Conservation (phyloP, 2,113 vertebrate genomes). For the Vulpes ferrilata region DNA sequence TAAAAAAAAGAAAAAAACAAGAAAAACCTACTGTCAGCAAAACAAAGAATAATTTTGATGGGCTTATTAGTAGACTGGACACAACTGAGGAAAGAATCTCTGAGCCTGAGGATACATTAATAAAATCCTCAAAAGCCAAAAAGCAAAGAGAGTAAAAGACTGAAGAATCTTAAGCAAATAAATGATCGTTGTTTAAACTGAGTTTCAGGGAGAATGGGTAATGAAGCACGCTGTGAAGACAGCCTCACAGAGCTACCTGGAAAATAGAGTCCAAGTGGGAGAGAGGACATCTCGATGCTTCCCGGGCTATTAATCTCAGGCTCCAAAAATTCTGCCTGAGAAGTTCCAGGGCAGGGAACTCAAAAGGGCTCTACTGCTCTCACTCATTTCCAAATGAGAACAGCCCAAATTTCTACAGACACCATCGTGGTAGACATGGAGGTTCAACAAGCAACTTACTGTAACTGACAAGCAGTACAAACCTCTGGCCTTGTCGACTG, state of each 20-base stretch:
- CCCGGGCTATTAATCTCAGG: not conserved
- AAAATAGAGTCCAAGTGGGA: not conserved
- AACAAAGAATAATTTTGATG: not conserved
- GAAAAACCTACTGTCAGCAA: not conserved
- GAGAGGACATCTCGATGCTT: not conserved
- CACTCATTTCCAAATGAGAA: not conserved
- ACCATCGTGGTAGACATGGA: not conserved
- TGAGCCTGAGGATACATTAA: not conserved
- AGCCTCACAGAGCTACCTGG: not conserved
- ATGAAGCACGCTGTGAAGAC: not conserved
- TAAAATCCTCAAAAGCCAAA: not conserved
- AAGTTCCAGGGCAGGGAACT: not conserved
- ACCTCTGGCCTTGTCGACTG: not conserved
- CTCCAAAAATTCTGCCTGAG: not conserved
- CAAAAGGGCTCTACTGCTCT: not conserved
- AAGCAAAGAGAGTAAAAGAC: slow-evolving; percentile 31
- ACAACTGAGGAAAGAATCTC: not conserved
- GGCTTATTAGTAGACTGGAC: not conserved
- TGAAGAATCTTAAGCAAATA: not conserved
- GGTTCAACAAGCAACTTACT: not conserved
- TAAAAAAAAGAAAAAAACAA: not conserved
- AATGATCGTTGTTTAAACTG: not conserved
- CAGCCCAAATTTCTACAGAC: not conserved
- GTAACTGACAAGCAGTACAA: not conserved
- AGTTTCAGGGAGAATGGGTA: not conserved